A percentile compares a stretch with the other conserved stretches of the same genome.
Evolutionary conservation across 2,888 invertebrate genomes (phyloP).

Genomic region (Synanthedon formicaeformis): DNA sequence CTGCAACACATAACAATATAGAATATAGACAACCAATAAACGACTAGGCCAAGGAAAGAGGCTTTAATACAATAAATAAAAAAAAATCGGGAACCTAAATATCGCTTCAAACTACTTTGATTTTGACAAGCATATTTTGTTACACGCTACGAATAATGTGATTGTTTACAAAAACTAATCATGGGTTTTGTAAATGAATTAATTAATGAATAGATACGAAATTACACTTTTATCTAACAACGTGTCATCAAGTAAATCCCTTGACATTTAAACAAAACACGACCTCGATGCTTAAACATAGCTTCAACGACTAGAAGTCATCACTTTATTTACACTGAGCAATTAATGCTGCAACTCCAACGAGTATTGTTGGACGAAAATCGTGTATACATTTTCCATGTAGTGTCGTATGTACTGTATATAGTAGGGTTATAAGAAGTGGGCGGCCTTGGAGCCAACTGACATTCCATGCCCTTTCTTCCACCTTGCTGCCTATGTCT

Average conservation of each 20-base stretch:
- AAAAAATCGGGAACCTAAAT: no score
- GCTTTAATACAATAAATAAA: no score
- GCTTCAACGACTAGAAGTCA: conserved; percentile 40
- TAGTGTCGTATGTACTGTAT: conserved; percentile 3
- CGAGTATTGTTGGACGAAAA: conserved; percentile 18
- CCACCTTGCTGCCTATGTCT: conserved; percentile 62
- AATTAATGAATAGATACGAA: background rate
- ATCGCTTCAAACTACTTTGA: no score
- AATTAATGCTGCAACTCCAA: conserved; percentile 33
- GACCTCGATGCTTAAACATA: conserved; percentile 42
- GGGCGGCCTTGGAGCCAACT: conserved; percentile 46
- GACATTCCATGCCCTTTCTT: conserved; percentile 66
- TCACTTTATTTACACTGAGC: conserved; percentile 25
- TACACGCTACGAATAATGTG: no score
- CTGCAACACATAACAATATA: no score
- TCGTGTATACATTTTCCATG: conserved; percentile 17
- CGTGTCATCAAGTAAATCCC: conserved; percentile 23
- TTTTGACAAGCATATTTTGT: no score
- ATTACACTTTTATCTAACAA: background rate
- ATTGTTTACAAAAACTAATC: no score
- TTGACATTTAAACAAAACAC: conserved; percentile 52
- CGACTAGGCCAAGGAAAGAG: no score
- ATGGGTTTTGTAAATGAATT: no score
- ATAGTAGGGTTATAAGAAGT: conserved; percentile 32
- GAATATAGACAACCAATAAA: no score